phyloP scores from a whole-genome alignment of 2,797 vertebrate species.

The Spondyliosoma cantharus region DNA sequence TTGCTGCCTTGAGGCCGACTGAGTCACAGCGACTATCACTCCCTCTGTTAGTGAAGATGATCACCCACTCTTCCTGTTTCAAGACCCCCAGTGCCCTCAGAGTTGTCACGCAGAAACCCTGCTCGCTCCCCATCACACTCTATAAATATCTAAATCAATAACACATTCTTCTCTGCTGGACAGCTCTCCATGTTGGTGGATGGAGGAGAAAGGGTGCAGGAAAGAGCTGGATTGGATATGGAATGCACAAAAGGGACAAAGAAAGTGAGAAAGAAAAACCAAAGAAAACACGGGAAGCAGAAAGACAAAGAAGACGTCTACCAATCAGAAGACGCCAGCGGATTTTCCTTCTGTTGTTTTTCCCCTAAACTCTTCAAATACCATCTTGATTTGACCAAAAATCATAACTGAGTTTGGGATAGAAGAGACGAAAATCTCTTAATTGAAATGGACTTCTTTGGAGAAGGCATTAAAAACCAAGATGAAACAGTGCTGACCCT shows the following conservation, averaged over 20 bases:
- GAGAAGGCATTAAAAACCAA: slow-evolving; percentile 35
- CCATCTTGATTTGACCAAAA: slow-evolving; percentile 26
- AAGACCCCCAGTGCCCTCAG: slow-evolving; percentile 18
- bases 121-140: slow-evolving; percentile 15
- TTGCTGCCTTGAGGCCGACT: slow-evolving; percentile 35
- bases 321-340: slow-evolving; percentile 1
- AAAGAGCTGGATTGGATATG: not conserved
- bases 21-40: slow-evolving; percentile 43
- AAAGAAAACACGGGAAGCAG: not conserved
- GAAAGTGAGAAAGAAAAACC: not conserved
- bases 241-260: not conserved
- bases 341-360: slow-evolving; percentile 28
- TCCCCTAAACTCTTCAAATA: slow-evolving; percentile 14
- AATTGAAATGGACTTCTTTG: slow-evolving; percentile 48
- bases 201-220: slow-evolving; percentile 3
- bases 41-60: slow-evolving; percentile 15
- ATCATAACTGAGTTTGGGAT: slow-evolving; percentile 22
- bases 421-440: slow-evolving; percentile 23
- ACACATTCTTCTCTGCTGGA: slow-evolving; percentile 14
- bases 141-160: slow-evolving; percentile 63
- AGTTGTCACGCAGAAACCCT: slow-evolving; percentile 21
- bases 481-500: slow-evolving; percentile 57
- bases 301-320: not conserved
- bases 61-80: slow-evolving; percentile 37
- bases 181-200: slow-evolving; percentile 13